These are phyloP conservation scores for Phalangium opilio DNA, from an alignment of 2,888 invertebrate genomes.

Conservation along the genomic window DNA sequence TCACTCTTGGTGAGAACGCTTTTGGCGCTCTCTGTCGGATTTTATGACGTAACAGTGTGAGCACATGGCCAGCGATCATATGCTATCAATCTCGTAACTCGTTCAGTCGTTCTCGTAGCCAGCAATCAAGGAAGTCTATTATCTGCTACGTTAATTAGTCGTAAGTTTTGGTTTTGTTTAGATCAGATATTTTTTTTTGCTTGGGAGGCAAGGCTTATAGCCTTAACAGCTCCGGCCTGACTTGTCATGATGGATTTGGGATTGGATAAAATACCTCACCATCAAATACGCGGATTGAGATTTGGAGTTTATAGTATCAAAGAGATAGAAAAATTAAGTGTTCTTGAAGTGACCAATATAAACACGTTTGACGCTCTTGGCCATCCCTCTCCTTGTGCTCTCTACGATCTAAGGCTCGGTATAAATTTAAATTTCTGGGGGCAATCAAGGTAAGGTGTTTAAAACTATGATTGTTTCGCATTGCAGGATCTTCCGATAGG, in stretches of 20 bases:
- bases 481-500: slow-evolving; percentile 37
- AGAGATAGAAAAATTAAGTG: slow-evolving; percentile 63
- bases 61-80: too few species aligned
- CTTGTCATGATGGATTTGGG: neutral
- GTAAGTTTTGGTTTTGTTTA: too few species aligned
- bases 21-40: too few species aligned
- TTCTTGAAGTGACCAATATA: slow-evolving; percentile 60
- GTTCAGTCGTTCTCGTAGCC: too few species aligned
- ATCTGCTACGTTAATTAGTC: too few species aligned
- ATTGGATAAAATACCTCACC: slow-evolving; percentile 1
- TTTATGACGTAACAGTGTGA: too few species aligned
- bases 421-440: slow-evolving; percentile 14
- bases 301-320: slow-evolving; percentile 60
- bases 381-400: slow-evolving; percentile 65
- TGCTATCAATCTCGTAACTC: too few species aligned
- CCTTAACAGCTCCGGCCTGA: too few species aligned
- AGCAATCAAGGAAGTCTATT: too few species aligned
- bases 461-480: slow-evolving; percentile 35
- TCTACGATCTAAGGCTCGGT: slow-evolving; percentile 77
- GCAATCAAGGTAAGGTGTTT: neutral
- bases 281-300: slow-evolving; percentile 28
- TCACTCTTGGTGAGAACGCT: too few species aligned
- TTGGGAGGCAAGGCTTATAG: too few species aligned
- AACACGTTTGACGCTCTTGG: slow-evolving; percentile 64
- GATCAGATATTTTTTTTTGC: too few species aligned